Percentiles rank a stretch among this genome's conserved stretches.
Evolutionary conservation across 2,888 invertebrate genomes (phyloP).

Genomic region (Cheilosia vulpina): DNA sequence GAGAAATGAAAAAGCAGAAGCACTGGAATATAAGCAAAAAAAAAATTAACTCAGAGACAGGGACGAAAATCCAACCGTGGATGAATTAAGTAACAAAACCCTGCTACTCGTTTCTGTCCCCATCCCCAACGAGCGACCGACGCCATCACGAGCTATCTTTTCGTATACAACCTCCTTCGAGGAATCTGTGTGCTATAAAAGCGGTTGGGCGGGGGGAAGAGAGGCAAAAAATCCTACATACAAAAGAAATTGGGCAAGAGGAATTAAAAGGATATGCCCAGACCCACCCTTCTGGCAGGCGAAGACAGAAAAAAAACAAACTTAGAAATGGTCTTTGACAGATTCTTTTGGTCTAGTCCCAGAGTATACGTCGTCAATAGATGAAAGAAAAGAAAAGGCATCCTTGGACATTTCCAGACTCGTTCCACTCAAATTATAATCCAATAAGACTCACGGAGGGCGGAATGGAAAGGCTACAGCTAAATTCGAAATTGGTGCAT

Average conservation of each 20-base stretch:
- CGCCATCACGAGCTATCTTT: slow-evolving; percentile 16
- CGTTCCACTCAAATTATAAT: slow-evolving; percentile 57
- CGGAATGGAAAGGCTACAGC: slow-evolving; percentile 8
- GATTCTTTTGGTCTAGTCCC: slow-evolving; percentile 48
- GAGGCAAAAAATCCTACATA: slow-evolving; percentile 28
- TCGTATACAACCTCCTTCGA: slow-evolving; percentile 32
- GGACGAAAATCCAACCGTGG: slow-evolving; percentile 71
- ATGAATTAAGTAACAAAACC: slow-evolving; percentile 75
- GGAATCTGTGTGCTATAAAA: slow-evolving; percentile 25
- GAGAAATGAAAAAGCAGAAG: slow-evolving; percentile 73
- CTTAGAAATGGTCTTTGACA: slow-evolving; percentile 56
- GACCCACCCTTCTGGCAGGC: slow-evolving; percentile 2
- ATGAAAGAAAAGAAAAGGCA: slow-evolving; percentile 36
- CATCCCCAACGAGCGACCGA: neutral
- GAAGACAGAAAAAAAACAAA: slow-evolving; percentile 14
- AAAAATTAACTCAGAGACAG: slow-evolving; percentile 58
- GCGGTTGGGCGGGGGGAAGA: neutral
- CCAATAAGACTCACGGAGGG: slow-evolving; percentile 17
- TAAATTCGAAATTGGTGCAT: neutral
- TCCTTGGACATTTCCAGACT: slow-evolving; percentile 54
- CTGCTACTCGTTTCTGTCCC: slow-evolving; percentile 24
- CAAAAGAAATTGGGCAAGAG: slow-evolving; percentile 72
- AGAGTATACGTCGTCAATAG: slow-evolving; percentile 32
- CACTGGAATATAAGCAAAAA: slow-evolving; percentile 35
- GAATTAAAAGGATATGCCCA: slow-evolving; percentile 71